These are phyloP conservation scores for Passer domesticus DNA, from an alignment of 2,113 vertebrate genomes.

Conservation along the genomic window DNA sequence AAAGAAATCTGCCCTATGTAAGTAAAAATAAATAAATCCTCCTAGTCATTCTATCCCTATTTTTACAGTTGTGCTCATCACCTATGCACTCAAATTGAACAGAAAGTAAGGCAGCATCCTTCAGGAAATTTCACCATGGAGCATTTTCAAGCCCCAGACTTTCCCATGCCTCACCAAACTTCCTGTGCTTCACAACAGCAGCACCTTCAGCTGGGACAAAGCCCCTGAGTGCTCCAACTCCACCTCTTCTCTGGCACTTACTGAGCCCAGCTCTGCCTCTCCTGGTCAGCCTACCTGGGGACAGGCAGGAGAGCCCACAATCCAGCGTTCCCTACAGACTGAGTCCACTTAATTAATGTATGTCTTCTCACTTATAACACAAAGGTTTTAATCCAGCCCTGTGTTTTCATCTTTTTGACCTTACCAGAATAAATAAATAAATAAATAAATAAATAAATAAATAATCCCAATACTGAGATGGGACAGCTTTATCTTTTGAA, in stretches of 20 bases:
- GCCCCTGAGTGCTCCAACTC: not conserved
- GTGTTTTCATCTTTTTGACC: not conserved
- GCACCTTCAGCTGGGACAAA: not conserved
- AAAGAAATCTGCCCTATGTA: not conserved
- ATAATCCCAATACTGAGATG: not conserved
- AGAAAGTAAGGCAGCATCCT: not conserved
- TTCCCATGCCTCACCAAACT: fast-evolving
- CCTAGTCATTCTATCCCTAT: not conserved
- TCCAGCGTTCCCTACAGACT: not conserved
- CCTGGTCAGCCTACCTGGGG: fast-evolving
- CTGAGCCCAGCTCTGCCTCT: not conserved
- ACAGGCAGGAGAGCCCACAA: not conserved
- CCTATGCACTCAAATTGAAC: not conserved
- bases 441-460: not conserved
- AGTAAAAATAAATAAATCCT: not conserved
- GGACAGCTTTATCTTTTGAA: not conserved
- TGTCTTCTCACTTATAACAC: fast-evolving
- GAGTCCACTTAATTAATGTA: not conserved
- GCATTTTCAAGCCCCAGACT: not conserved
- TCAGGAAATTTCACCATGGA: not conserved
- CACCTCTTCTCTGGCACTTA: not conserved
- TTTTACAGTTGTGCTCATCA: not conserved
- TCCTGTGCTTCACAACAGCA: fast-evolving
- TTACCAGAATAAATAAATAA: not conserved
- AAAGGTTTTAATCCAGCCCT: not conserved